These are phyloP conservation scores for Lerema accius DNA, from an alignment of 1,140 invertebrate species.

Conservation along the genomic window DNA sequence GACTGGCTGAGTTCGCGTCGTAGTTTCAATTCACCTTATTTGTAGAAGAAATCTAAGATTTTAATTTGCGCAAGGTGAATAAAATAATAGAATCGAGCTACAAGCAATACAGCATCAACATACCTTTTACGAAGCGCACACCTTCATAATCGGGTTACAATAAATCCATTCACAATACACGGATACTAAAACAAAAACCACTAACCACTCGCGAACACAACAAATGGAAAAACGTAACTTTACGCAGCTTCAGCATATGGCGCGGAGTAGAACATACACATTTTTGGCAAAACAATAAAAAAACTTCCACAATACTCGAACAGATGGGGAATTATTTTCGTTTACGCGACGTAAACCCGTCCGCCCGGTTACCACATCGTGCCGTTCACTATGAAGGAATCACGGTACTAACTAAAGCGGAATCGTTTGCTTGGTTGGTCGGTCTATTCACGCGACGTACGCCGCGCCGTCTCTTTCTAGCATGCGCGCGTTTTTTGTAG, in stretches of 20 bases:
- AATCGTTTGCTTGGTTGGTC: conserved; percentile 63
- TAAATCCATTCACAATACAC: conserved; percentile 76
- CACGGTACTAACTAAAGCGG: conserved; percentile 68
- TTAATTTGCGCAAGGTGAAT: conserved; percentile 18
- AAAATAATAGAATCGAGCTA: conserved; percentile 30
- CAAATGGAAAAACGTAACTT: conserved; percentile 50
- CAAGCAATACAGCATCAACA: conserved; percentile 42
- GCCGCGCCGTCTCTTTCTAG: conserved; percentile 63
- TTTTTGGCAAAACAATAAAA: conserved; percentile 63
- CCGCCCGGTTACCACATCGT: conserved; percentile 31
- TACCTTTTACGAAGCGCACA: conserved; percentile 70
- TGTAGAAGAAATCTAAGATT: conserved; percentile 40
- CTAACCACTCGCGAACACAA: conserved; percentile 64
- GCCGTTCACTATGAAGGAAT: conserved; percentile 51
- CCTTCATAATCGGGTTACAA: conserved; percentile 70
- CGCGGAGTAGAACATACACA: conserved; percentile 53
- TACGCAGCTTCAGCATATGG: conserved; percentile 37
- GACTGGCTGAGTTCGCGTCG: conserved; percentile 40
- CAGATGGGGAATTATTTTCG: conserved; percentile 78
- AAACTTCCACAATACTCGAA: conserved; percentile 76
- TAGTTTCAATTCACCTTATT: conserved; percentile 45
- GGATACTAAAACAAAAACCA: conserved; percentile 71
- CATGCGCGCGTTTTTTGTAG: conserved; percentile 30
- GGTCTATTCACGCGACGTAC: conserved; percentile 40
- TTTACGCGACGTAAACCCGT: conserved; percentile 57